Percentiles rank a stretch among this genome's conserved stretches.
Evolutionary conservation across 92 coral and sea anemone genomes (phyloP).

Genomic region (Porites cylindrica): DNA sequence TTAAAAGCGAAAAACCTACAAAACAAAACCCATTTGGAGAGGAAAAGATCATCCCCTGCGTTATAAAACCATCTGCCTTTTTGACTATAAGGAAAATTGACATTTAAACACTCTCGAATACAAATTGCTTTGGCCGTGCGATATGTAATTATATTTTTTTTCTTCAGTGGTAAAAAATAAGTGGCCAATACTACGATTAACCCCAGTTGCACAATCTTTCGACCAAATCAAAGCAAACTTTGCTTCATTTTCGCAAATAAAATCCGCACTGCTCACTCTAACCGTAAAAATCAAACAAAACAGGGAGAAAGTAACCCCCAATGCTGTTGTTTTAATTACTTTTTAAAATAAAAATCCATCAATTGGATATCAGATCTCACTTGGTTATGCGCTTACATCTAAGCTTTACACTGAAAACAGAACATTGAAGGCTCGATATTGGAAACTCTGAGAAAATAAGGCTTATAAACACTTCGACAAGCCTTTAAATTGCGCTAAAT

Average conservation of each 20-base stretch:
- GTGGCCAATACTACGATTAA: neutral
- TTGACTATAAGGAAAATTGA: neutral
- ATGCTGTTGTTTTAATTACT: neutral
- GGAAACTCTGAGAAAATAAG: neutral
- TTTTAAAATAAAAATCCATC: too few species aligned
- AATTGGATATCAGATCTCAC: neutral
- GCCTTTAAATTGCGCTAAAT: constrained; percentile 18
- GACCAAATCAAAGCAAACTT: neutral
- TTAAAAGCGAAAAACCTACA: neutral
- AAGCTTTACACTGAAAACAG: neutral
- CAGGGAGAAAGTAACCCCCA: neutral
- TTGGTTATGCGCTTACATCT: neutral
- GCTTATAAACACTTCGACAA: neutral
- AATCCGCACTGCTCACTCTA: neutral
- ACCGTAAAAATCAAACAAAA: too few species aligned
- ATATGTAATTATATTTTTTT: neutral
- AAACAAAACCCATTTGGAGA: constrained; percentile 21
- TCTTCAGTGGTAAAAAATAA: neutral
- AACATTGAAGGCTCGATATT: neutral
- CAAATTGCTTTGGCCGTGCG: neutral
- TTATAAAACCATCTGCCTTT: constrained; percentile 28
- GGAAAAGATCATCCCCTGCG: constrained; percentile 37
- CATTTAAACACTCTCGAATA: constrained; percentile 17
- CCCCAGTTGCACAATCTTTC: too few species aligned
- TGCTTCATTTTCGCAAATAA: neutral